Evolutionary conservation across 2,113 vertebrate species (phyloP).

Genomic region (Pholis gunnellus): DNA sequence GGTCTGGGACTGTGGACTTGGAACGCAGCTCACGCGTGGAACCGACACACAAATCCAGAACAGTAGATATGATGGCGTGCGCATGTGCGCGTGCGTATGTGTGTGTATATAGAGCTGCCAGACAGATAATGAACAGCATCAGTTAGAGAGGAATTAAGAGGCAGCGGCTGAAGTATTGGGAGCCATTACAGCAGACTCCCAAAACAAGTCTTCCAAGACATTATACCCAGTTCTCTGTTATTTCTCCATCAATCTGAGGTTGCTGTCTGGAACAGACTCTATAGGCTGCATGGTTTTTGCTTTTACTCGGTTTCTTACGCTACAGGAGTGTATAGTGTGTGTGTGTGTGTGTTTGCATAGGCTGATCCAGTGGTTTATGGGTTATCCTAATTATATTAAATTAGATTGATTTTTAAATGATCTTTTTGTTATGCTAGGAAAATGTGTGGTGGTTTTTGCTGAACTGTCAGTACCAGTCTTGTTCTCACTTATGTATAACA

Average conservation of each 20-base stretch:
- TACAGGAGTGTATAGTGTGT: background rate
- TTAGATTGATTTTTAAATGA: background rate
- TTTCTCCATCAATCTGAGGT: conserved; percentile 25
- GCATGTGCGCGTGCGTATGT: background rate
- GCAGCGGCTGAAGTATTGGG: conserved; percentile 4
- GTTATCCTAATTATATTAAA: background rate
- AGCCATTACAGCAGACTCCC: conserved; percentile 21
- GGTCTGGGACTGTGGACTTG: conserved; percentile 24
- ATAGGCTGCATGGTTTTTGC: background rate
- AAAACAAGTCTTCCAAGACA: conserved; percentile 13
- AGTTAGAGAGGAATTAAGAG: conserved; percentile 39
- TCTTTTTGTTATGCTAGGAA: background rate
- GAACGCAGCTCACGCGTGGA: conserved; percentile 4
- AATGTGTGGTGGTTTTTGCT: background rate
- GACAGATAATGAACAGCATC: conserved; percentile 32
- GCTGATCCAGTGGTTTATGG: background rate
- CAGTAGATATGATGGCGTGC: conserved; percentile 8
- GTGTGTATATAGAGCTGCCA: conserved; percentile 35
- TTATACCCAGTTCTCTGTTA: conserved; percentile 16
- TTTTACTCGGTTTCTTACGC: background rate
- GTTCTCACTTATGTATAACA: background rate
- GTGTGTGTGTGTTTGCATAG: background rate
- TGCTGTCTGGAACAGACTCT: background rate
- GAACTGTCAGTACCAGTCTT: background rate
- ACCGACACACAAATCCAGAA: conserved; percentile 4